These are phyloP conservation scores for Drosophila ercepeae DNA, from an alignment of 1,140 invertebrate species.

Conservation along the genomic window DNA sequence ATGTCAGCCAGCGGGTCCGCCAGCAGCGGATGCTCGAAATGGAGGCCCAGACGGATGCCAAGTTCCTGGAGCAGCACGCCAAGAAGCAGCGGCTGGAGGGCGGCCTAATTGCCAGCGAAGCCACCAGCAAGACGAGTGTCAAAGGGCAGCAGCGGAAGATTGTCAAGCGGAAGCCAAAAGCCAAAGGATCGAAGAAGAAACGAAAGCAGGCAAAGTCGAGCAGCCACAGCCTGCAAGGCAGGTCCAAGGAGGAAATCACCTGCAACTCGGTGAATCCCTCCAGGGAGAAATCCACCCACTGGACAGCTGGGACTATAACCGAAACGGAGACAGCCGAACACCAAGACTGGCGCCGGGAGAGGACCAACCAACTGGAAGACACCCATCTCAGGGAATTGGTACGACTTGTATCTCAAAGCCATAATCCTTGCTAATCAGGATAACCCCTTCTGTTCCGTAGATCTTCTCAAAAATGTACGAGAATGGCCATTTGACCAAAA, in stretches of 20 bases:
- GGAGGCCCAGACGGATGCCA: constrained; percentile 42
- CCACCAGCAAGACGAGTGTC: not conserved
- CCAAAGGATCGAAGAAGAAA: constrained; percentile 1
- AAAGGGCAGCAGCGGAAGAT: not conserved
- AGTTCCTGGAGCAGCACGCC: constrained; percentile 43
- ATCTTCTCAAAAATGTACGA: constrained; percentile 67
- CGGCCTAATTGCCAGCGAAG: not conserved
- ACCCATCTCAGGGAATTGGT: constrained; percentile 37
- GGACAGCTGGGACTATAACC: constrained; percentile 41
- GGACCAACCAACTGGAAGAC: constrained; percentile 36
- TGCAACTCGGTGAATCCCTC: not conserved
- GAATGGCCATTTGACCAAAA: constrained; percentile 63
- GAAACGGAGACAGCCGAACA: constrained; percentile 2
- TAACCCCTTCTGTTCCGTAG: constrained; percentile 6
- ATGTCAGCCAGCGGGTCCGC: constrained; percentile 29
- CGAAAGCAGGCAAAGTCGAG: not conserved
- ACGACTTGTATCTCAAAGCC: too few species aligned
- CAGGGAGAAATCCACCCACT: constrained; percentile 1
- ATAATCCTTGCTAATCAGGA: too few species aligned
- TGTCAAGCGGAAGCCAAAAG: not conserved
- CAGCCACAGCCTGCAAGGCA: not conserved
- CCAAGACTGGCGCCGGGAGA: constrained; percentile 46
- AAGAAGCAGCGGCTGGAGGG: constrained; percentile 3
- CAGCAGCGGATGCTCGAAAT: constrained; percentile 44
- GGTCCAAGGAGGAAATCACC: not conserved